Conservation (phyloP, 2,888 invertebrate species). For the Leptinotarsa tumamoca region DNA sequence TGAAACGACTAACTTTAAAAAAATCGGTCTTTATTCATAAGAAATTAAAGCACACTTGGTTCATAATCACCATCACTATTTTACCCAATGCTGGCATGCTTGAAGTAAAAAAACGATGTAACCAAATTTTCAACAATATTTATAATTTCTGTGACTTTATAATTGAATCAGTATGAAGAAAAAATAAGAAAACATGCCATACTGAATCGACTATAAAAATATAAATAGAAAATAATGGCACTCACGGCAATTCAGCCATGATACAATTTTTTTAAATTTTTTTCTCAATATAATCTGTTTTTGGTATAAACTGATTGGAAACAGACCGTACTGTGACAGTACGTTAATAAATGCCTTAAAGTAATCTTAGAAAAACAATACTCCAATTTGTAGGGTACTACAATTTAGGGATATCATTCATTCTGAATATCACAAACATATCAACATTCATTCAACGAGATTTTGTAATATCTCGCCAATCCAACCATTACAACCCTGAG, state of each 20-base stretch:
- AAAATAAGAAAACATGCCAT: conserved; percentile 40
- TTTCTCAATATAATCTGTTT: conserved; percentile 49
- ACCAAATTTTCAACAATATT: conserved; percentile 54
- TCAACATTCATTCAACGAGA: conserved; percentile 49
- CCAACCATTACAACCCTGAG: conserved; percentile 57
- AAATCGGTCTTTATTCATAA: conserved; percentile 67
- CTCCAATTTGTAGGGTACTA: conserved; percentile 53
- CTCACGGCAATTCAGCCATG: conserved; percentile 56
- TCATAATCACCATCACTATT: conserved; percentile 64
- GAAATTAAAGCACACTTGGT: conserved; percentile 69
- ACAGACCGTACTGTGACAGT: conserved; percentile 56
- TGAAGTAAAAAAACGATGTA: conserved; percentile 58
- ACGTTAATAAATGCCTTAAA: conserved; percentile 63
- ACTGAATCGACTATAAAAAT: conserved; percentile 48
- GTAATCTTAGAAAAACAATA: conserved; percentile 57
- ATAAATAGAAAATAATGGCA: conserved; percentile 61
- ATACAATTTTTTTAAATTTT: conserved; percentile 39
- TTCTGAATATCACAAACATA: conserved; percentile 49
- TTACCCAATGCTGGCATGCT: conserved; percentile 57
- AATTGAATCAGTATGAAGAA: conserved; percentile 41
- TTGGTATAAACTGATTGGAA: conserved; percentile 59
- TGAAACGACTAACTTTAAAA: conserved; percentile 54
- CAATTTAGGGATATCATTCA: conserved; percentile 49
- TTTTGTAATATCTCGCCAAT: conserved; percentile 44
- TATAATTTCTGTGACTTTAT: conserved; percentile 36